Evolutionary conservation across 2,888 invertebrate species (phyloP).

Genomic region (Rhyacophila evoluta): DNA sequence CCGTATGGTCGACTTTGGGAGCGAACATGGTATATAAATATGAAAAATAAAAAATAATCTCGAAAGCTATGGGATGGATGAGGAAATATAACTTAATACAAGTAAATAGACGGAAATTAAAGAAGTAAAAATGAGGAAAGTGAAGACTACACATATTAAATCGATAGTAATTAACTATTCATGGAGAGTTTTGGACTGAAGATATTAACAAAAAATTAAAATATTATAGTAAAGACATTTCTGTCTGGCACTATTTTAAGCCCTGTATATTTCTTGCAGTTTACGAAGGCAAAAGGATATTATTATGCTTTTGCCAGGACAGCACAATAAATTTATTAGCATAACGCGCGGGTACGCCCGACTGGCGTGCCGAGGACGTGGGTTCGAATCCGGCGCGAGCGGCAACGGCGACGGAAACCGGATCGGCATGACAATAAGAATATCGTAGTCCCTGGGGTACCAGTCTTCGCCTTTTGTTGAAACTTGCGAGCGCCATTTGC

Average conservation of each 20-base stretch:
- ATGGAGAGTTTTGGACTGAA: too few relatives aligned
- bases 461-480: neutral
- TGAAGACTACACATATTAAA: too few relatives aligned
- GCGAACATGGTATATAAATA: too few relatives aligned
- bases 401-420: conserved; percentile 26
- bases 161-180: too few relatives aligned
- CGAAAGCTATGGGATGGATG: too few relatives aligned
- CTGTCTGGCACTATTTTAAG: neutral
- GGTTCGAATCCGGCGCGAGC: conserved; percentile 33
- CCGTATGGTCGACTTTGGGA: too few relatives aligned
- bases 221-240: too few relatives aligned
- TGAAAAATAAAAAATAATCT: too few relatives aligned
- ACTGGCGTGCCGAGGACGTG: conserved; percentile 6
- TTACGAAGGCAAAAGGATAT: neutral
- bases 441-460: neutral
- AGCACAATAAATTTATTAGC: conserved; percentile 28
- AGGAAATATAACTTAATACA: too few relatives aligned
- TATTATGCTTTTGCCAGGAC: neutral
- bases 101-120: too few relatives aligned
- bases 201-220: too few relatives aligned
- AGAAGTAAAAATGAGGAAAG: too few relatives aligned
- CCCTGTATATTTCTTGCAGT: neutral
- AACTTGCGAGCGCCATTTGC: neutral
- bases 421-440: conserved; percentile 2
- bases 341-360: conserved; percentile 36